Percentiles rank a stretch among this genome's conserved stretches.
These are phyloP conservation scores for Ylistrum balloti DNA, from an alignment of 1,140 invertebrate species.

Conservation along the genomic window DNA sequence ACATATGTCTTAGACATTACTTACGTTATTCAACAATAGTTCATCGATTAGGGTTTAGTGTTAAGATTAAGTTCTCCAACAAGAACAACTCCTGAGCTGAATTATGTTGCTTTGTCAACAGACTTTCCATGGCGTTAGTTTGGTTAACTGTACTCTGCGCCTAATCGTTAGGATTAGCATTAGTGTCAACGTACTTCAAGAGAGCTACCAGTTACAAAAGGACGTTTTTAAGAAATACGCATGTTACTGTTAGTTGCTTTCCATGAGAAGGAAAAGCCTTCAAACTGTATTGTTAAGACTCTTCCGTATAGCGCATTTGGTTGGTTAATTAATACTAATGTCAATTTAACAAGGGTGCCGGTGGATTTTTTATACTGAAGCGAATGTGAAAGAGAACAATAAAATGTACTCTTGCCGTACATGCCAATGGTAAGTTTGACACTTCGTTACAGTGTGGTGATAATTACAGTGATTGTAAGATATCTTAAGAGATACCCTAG, in stretches of 20 bases:
- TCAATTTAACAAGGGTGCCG: neutral
- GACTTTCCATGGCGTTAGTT: no score
- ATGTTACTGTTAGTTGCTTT: neutral
- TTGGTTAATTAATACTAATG: neutral
- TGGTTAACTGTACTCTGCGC: no score
- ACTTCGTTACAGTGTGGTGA: neutral
- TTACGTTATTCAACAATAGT: no score
- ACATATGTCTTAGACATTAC: no score
- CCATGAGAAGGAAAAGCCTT: neutral
- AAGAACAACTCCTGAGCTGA: no score
- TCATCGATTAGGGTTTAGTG: no score
- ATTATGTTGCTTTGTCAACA: no score
- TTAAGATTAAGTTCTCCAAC: no score
- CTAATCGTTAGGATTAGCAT: neutral
- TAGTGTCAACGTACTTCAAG: neutral
- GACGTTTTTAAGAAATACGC: no score
- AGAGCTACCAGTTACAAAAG: no score
- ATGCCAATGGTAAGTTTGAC: neutral
- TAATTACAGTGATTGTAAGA: neutral
- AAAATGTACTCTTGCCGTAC: neutral
- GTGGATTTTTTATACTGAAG: no score
- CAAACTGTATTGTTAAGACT: neutral
- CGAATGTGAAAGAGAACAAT: neutral
- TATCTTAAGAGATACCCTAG: neutral
- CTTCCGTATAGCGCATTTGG: neutral